These are phyloP conservation scores for Netelia virgata DNA, from an alignment of 2,888 invertebrate genomes.

Conservation along the genomic window DNA sequence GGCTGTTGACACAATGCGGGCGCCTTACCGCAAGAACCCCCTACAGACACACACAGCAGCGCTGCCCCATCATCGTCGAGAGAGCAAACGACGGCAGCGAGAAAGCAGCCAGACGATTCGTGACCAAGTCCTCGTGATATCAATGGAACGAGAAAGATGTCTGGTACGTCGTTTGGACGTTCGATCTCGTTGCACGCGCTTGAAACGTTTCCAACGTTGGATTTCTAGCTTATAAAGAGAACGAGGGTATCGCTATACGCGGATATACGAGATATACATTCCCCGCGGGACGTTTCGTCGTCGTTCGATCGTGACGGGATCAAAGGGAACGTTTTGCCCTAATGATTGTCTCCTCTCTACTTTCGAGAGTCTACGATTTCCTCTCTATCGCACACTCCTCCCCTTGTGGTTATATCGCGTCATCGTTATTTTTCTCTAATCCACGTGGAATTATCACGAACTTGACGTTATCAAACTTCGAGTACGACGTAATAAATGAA, in stretches of 20 bases:
- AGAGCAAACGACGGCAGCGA: constrained; percentile 15
- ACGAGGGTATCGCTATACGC: background rate
- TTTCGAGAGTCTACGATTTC: constrained; percentile 51
- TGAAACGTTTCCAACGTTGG: constrained; percentile 48
- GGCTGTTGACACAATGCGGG: constrained; percentile 83
- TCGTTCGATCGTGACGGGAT: constrained; percentile 77
- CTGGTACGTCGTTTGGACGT: constrained; percentile 23
- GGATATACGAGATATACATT: constrained; percentile 25
- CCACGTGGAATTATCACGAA: constrained; percentile 36
- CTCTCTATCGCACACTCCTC: constrained; percentile 5
- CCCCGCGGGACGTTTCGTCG: constrained; percentile 52
- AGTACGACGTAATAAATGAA: constrained; percentile 12
- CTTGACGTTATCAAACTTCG: constrained; percentile 5
- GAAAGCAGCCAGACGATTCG: constrained; percentile 56
- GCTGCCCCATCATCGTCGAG: constrained; percentile 5
- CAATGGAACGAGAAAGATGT: constrained; percentile 56
- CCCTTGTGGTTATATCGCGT: constrained; percentile 5
- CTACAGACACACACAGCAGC: constrained; percentile 39
- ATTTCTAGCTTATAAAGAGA: constrained; percentile 4
- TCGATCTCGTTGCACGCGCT: constrained; percentile 35
- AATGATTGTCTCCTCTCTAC: constrained; percentile 77
- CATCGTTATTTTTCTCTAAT: constrained; percentile 46
- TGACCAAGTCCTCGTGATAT: constrained; percentile 65
- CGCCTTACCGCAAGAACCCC: constrained; percentile 79
- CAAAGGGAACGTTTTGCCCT: constrained; percentile 82